These are phyloP conservation scores for Spizella passerina DNA, from an alignment of 2,797 vertebrate genomes.

Conservation along the genomic window DNA sequence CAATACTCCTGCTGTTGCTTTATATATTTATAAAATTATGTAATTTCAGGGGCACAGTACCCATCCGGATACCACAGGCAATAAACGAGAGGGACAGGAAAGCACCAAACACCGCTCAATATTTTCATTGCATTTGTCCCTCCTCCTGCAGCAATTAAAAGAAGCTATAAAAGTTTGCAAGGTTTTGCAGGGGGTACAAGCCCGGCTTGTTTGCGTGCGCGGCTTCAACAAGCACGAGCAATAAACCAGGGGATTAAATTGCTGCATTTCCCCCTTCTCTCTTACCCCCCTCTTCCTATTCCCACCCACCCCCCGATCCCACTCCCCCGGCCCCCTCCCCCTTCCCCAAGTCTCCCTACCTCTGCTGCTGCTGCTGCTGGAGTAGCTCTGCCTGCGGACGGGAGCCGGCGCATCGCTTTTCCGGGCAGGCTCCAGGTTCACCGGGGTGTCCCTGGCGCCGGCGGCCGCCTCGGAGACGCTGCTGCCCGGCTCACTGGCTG, in stretches of 20 bases:
- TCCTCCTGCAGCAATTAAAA: constrained; percentile 65
- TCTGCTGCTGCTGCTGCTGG: constrained; percentile 90
- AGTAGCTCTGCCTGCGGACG: constrained; percentile 91
- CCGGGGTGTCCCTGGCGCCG: constrained; percentile 91
- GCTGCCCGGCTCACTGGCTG: constrained; percentile 92
- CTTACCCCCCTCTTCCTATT: constrained; percentile 1
- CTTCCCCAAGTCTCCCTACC: constrained; percentile 72
- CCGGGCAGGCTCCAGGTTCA: constrained; percentile 91
- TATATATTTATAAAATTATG: constrained; percentile 67
- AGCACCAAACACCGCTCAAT: neutral
- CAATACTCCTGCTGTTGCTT: constrained; percentile 53
- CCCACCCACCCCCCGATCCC: constrained; percentile 15
- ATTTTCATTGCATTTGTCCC: constrained; percentile 56
- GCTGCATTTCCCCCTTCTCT: constrained; percentile 32
- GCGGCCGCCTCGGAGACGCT: constrained; percentile 91
- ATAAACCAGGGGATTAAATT: neutral
- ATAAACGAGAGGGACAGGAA: neutral
- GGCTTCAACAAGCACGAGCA: neutral
- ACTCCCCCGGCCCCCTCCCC: constrained; percentile 26
- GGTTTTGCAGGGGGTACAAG: constrained; percentile 52
- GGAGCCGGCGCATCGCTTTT: constrained; percentile 91
- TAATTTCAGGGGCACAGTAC: constrained; percentile 57
- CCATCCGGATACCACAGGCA: constrained; percentile 11
- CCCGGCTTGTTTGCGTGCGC: neutral
- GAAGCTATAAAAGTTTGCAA: constrained; percentile 78